Conservation (phyloP, 2,113 vertebrate species). For the Mormyrus lacerda region DNA sequence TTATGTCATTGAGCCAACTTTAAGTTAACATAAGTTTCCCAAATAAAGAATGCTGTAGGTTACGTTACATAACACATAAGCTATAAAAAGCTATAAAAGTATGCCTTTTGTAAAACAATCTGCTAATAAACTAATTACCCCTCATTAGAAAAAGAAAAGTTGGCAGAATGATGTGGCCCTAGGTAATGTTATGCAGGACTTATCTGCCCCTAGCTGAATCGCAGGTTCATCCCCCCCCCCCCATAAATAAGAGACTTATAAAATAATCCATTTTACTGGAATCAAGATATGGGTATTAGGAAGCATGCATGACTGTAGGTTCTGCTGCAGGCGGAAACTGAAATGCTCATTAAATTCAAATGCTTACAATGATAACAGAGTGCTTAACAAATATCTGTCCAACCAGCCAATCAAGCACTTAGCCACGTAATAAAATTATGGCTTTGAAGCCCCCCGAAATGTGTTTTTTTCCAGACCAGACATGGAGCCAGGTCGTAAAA, state of each 20-base stretch:
- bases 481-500: neutral
- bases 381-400: neutral
- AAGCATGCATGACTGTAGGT: slow-evolving; percentile 18
- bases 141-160: neutral
- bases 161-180: neutral
- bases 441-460: neutral
- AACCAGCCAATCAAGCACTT: neutral
- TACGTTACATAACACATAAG: neutral
- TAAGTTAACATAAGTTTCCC: neutral
- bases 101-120: neutral
- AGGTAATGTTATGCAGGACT: neutral
- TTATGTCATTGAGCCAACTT: neutral
- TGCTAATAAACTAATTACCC: neutral
- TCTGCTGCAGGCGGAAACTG: neutral
- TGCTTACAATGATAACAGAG: neutral
- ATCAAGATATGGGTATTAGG: slow-evolving; percentile 8
- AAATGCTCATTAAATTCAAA: neutral
- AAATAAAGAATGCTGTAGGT: neutral
- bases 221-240: neutral
- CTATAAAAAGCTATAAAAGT: neutral
- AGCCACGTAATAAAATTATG: neutral
- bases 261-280: neutral
- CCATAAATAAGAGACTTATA: neutral
- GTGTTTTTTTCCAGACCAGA: neutral
- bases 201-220: neutral